Evolutionary conservation across 2,888 invertebrate species (phyloP).

Genomic region (Eupithecia vulgata): DNA sequence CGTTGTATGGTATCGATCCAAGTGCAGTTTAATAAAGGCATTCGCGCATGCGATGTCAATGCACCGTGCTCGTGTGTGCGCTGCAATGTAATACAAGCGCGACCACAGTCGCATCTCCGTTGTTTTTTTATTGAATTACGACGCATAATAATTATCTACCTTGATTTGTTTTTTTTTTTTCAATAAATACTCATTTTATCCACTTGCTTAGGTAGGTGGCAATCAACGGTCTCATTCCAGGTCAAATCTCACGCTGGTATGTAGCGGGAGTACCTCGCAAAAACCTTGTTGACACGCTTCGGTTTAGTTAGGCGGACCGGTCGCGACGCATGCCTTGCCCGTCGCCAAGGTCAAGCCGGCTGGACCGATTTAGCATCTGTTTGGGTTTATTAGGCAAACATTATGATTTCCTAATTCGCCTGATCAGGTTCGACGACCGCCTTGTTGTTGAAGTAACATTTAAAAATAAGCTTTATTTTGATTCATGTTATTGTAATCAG

Average conservation of each 20-base stretch:
- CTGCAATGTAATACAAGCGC: neutral
- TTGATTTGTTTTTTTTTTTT: neutral
- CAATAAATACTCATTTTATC: neutral
- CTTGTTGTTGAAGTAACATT: neutral
- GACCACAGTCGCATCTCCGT: neutral
- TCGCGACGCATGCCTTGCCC: slow-evolving; percentile 2
- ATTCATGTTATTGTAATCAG: neutral
- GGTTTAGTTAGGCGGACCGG: slow-evolving; percentile 7
- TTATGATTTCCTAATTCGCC: slow-evolving; percentile 13
- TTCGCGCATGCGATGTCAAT: slow-evolving; percentile 15
- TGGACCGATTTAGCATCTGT: slow-evolving; percentile 13
- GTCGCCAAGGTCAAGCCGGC: slow-evolving; percentile 10
- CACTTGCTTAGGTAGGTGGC: neutral
- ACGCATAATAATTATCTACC: neutral
- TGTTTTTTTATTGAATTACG: neutral
- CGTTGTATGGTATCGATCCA: slow-evolving; percentile 23
- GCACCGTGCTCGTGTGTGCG: slow-evolving; percentile 8
- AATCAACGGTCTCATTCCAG: neutral
- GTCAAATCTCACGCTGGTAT: neutral
- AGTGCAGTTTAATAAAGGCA: slow-evolving; percentile 7
- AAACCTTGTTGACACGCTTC: slow-evolving; percentile 12
- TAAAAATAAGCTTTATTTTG: neutral
- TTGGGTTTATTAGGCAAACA: slow-evolving; percentile 11
- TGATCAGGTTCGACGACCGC: slow-evolving; percentile 9
- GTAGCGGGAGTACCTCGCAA: neutral